Percentiles rank a stretch among this genome's conserved stretches.
Evolutionary conservation across 2,888 invertebrate species (phyloP).

Genomic region (Apodemia mormo): DNA sequence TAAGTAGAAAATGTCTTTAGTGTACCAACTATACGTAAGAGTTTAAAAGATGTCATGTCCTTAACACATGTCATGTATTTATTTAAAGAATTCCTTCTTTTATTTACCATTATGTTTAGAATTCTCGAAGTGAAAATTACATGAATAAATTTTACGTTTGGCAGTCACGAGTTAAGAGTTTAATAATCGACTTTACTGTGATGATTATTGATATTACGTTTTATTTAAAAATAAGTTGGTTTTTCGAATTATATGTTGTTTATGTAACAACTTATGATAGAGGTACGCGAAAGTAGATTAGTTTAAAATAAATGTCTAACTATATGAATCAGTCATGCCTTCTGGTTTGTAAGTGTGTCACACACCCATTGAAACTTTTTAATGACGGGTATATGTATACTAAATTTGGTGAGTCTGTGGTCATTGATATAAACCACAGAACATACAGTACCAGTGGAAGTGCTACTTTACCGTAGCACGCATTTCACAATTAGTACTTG

Average conservation of each 20-base stretch:
- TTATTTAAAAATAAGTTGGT: not conserved
- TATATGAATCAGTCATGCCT: too few species aligned
- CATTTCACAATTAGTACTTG: too few species aligned
- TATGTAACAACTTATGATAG: not conserved
- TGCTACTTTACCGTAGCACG: too few species aligned
- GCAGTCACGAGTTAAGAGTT: conserved; percentile 43
- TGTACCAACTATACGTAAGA: not conserved
- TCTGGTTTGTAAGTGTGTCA: too few species aligned
- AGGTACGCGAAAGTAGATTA: not conserved
- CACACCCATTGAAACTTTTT: too few species aligned
- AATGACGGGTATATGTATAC: too few species aligned
- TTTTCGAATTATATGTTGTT: not conserved
- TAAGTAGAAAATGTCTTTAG: too few species aligned
- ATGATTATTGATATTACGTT: conserved; percentile 6
- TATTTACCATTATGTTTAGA: conserved; percentile 9
- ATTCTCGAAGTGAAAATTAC: conserved; percentile 39
- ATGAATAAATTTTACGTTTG: conserved; percentile 42
- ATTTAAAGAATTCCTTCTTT: not conserved
- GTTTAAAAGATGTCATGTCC: conserved; percentile 15
- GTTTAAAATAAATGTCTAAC: not conserved
- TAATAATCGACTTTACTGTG: not conserved
- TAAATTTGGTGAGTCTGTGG: too few species aligned
- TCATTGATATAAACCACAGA: too few species aligned
- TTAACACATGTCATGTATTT: conserved; percentile 17
- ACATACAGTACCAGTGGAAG: too few species aligned